Evolutionary conservation across 2,797 vertebrate species (phyloP).

Genomic region (Clarias fuscus): DNA sequence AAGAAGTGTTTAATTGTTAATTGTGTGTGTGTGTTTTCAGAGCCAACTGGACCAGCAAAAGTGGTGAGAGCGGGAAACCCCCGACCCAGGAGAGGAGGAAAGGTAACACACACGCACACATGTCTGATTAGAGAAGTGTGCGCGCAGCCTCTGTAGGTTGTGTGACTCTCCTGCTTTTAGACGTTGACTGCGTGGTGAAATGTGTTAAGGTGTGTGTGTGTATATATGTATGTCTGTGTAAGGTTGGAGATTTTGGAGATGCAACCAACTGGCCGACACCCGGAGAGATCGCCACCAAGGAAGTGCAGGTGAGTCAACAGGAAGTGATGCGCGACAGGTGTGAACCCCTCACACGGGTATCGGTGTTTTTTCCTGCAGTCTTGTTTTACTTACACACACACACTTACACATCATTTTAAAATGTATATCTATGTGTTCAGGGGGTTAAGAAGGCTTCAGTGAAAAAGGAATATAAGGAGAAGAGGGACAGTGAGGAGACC

Average conservation of each 20-base stretch:
- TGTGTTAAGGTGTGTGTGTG: background rate
- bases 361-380: background rate
- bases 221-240: constrained; percentile 29
- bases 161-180: background rate
- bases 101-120: constrained; percentile 72
- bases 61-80: constrained; percentile 92
- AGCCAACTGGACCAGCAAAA: constrained; percentile 85
- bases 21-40: constrained; percentile 62
- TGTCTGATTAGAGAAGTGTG: no score
- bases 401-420: background rate
- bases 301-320: constrained; percentile 79
- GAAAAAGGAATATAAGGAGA: constrained; percentile 91
- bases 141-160: background rate
- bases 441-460: constrained; percentile 78
- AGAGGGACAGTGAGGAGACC: constrained; percentile 88
- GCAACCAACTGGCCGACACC: constrained; percentile 98
- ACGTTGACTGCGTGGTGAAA: background rate
- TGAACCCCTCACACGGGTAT: background rate
- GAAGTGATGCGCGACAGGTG: background rate
- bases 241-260: constrained; percentile 98
- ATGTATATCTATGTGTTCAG: constrained; percentile 52
- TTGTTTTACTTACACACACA: background rate
- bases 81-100: constrained; percentile 86
- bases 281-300: constrained; percentile 96
- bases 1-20: background rate